Base-by-base conservation (phyloP, 1,140 invertebrate species). In the Formica exsecta region DNA sequence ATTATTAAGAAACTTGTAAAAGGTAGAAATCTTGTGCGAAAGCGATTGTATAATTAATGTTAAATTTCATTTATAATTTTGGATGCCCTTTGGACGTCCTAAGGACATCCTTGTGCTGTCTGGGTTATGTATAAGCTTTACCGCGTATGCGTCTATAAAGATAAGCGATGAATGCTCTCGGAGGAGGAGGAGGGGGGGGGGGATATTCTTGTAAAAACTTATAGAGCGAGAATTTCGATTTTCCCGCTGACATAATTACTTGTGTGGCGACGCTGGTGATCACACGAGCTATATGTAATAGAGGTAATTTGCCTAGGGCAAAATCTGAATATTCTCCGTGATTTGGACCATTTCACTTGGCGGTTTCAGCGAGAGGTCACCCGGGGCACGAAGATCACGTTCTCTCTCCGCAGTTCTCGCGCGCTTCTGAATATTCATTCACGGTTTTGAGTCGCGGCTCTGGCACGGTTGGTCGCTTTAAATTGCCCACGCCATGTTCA, bases 301-400 rank as follows among this genome's bases (percentile, higher is more conserved):
- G 77, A 83, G 86, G 81, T 90, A 86, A 90, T 90, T 90, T 79
- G 89, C 86, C 54, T 59, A 64, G 32, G 44, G 29, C 29, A 68
- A 64, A 64, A 85, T 84, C 86, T 90, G 89, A 90, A 90, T 90
- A 90, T 90, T 90, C 89, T 36, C 79, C 65, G 86, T 90, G 89
- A 90, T 90, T 90, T 90, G 89, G 86, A 90, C 89, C 89, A 90
- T 90, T 90, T 90, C 89, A 90, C 89, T 86, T 90, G 89, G 41
- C 87, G 86, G 89, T 90, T 90, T 90, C 89, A 83, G 88, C 89
- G 89, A 90, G 89, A 88, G 89, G 89, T 90, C 89, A 90, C 73
- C 71, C 83, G 89, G 77, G 86, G 75, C 86, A 89, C 75, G 57
- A 59, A 87, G 81, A 86, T 59, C 86, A 36, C 87, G 79, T 77